phyloP scores from a whole-genome alignment of 2,888 invertebrate genomes.

The Parnassius glacialis region DNA sequence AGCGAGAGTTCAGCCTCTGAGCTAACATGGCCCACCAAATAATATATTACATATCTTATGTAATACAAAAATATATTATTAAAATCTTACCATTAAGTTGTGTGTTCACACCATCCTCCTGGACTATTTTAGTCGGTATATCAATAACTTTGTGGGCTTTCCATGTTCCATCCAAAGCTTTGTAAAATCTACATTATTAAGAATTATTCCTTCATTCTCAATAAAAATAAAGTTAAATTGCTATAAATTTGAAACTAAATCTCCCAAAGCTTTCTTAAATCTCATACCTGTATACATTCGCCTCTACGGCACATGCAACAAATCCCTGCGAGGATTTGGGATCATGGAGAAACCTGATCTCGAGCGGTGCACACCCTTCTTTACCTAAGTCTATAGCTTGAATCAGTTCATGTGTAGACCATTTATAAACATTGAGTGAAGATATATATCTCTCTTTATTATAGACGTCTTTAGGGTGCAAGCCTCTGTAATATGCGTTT shows the following conservation, averaged over 20 bases:
- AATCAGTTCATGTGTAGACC: conserved; percentile 88
- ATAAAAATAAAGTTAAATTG: background rate
- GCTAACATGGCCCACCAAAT: too few relatives aligned
- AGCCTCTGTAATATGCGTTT: conserved; percentile 65
- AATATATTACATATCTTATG: too few relatives aligned
- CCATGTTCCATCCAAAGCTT: conserved; percentile 85
- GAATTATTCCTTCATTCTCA: background rate
- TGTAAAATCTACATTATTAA: conserved; percentile 80
- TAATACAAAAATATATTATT: background rate
- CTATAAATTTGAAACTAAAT: background rate
- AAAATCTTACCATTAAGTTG: conserved; percentile 84
- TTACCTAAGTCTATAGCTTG: conserved; percentile 93
- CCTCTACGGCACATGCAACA: conserved; percentile 93
- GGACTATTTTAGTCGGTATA: conserved; percentile 89
- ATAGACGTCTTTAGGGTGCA: conserved; percentile 69
- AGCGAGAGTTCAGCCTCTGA: too few relatives aligned
- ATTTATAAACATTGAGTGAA: conserved; percentile 92
- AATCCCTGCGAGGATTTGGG: conserved; percentile 92
- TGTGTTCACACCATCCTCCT: conserved; percentile 84
- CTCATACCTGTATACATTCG: conserved; percentile 88
- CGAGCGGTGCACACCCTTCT: conserved; percentile 93
- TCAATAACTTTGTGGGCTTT: conserved; percentile 92
- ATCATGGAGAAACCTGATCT: conserved; percentile 95
- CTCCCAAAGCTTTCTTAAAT: background rate
- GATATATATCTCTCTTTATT: conserved; percentile 88